Evolutionary conservation across 2,797 vertebrate species (phyloP).

Genomic region (Pristis pectinata): DNA sequence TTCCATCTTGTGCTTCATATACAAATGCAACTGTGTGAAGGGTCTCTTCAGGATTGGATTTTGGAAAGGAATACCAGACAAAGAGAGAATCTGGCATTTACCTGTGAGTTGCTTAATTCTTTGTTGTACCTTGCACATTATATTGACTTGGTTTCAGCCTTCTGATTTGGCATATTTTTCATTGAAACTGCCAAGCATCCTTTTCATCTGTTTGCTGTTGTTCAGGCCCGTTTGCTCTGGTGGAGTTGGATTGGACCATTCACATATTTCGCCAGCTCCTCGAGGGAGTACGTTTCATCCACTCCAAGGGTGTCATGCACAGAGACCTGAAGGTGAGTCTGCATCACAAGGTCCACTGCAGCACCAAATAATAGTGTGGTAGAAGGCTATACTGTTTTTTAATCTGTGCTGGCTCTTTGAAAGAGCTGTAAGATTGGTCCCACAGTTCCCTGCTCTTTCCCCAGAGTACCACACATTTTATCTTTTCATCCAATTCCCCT

Average conservation of each 20-base stretch:
- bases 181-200: not conserved
- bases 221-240: constrained; percentile 67
- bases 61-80: constrained; percentile 64
- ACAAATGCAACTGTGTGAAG: constrained; percentile 95
- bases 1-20: constrained; percentile 92
- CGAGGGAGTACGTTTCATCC: constrained; percentile 89
- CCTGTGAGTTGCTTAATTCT: constrained; percentile 9
- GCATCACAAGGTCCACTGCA: not conserved
- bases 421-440: not conserved
- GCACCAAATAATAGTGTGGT: too few species aligned
- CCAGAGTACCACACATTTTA: not conserved
- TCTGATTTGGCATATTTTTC: not conserved
- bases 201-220: not conserved
- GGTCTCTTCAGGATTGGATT: constrained; percentile 91
- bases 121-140: not conserved
- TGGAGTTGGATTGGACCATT: constrained; percentile 63
- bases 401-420: not conserved
- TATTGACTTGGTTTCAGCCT: not conserved
- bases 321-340: constrained; percentile 89
- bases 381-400: not conserved
- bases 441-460: not conserved
- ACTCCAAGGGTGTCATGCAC: constrained; percentile 86
- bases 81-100: constrained; percentile 31
- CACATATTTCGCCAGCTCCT: constrained; percentile 73
- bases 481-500: not conserved